A percentile compares a stretch with the other conserved stretches of the same genome.
Conservation (phyloP, 1,140 invertebrate genomes). For the Orchestia grillus region DNA sequence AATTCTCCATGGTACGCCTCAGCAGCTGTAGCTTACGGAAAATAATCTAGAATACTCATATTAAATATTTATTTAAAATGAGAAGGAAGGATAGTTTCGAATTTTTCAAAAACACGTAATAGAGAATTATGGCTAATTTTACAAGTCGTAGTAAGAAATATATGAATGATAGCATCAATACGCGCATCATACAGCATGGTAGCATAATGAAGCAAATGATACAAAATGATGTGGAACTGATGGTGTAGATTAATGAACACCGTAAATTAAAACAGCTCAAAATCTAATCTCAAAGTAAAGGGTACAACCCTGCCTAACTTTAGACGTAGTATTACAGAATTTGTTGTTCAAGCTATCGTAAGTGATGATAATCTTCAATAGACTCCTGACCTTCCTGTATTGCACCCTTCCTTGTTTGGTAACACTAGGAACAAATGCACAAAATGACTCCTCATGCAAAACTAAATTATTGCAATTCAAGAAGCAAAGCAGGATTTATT, state of each 20-base stretch:
- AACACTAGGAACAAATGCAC: too few relatives aligned
- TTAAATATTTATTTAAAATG: too few relatives aligned
- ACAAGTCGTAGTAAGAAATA: neutral
- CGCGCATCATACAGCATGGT: neutral
- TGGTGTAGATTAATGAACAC: neutral
- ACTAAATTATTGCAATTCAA: neutral
- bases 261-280: neutral
- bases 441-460: neutral
- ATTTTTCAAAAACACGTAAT: too few relatives aligned
- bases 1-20: neutral
- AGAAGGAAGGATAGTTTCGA: too few relatives aligned
- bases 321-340: neutral
- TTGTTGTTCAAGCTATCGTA: too few relatives aligned
- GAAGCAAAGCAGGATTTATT: neutral
- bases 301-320: neutral
- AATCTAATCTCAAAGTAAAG: neutral
- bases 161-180: neutral
- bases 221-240: neutral
- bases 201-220: neutral
- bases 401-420: too few relatives aligned
- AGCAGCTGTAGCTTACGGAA: neutral
- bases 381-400: too few relatives aligned
- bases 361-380: too few relatives aligned
- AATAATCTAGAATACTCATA: neutral
- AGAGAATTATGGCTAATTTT: too few relatives aligned